Evolutionary conservation across 2,888 invertebrate genomes (phyloP).

Genomic region (Dorcus hopei): DNA sequence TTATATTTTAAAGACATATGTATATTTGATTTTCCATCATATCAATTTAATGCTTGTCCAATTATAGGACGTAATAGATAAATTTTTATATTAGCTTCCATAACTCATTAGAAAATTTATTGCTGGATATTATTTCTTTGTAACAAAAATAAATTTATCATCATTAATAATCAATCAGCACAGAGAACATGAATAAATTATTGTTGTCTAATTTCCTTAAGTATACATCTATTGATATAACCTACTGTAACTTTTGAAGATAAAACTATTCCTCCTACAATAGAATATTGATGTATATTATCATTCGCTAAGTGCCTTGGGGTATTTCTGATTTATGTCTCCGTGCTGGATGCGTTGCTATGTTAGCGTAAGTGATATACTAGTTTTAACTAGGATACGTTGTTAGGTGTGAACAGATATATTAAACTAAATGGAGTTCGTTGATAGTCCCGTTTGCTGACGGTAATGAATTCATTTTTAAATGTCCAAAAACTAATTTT

Average conservation of each 20-base stretch:
- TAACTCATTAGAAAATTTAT: too few species aligned
- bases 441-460: too few species aligned
- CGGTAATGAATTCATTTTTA: too few species aligned
- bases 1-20: too few species aligned
- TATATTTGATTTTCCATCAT: too few species aligned
- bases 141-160: constrained; percentile 8
- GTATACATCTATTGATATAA: neutral
- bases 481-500: too few species aligned
- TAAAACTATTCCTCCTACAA: constrained; percentile 6
- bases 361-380: constrained; percentile 36
- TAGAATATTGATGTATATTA: constrained; percentile 21
- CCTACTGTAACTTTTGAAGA: neutral
- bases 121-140: neutral
- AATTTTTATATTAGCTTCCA: too few species aligned
- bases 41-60: too few species aligned
- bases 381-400: constrained; percentile 41
- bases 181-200: neutral
- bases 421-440: constrained; percentile 10
- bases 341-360: constrained; percentile 36
- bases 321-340: constrained; percentile 38
- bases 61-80: too few species aligned
- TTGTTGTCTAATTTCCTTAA: constrained; percentile 1
- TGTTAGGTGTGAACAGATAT: constrained; percentile 39
- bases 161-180: constrained; percentile 10
- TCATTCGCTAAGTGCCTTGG: constrained; percentile 20